These are phyloP conservation scores for Paradisaea rubra DNA, from an alignment of 2,113 vertebrate genomes.

Conservation along the genomic window DNA sequence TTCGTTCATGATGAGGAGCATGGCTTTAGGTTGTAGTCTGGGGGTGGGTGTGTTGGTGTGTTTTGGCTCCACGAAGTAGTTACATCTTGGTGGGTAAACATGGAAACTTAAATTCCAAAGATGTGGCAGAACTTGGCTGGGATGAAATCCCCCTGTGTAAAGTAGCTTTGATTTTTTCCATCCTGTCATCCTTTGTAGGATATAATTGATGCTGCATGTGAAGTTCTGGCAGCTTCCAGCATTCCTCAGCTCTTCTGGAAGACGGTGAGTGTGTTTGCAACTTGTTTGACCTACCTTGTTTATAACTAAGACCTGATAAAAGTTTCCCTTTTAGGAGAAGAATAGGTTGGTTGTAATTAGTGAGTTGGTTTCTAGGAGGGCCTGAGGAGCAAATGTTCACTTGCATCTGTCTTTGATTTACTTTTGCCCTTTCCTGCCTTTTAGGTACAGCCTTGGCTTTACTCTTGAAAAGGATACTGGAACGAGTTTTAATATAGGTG, in stretches of 20 bases:
- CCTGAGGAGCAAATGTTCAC: background rate
- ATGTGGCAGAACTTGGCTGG: background rate
- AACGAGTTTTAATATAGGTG: conserved; percentile 55
- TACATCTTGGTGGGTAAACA: background rate
- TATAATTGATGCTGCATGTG: conserved; percentile 89
- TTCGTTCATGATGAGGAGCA: background rate
- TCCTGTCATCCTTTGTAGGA: conserved; percentile 62
- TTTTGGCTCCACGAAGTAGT: background rate
- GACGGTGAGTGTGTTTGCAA: conserved; percentile 76
- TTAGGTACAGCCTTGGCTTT: conserved; percentile 50
- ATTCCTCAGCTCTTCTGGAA: conserved; percentile 97
- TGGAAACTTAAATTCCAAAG: background rate
- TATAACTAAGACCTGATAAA: background rate
- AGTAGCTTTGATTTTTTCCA: background rate
- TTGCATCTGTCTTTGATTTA: conserved; percentile 24
- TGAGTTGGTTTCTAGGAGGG: background rate
- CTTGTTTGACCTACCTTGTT: background rate
- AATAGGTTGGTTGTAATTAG: background rate
- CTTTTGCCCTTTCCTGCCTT: conserved; percentile 52
- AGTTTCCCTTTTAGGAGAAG: background rate
- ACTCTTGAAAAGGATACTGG: conserved; percentile 52
- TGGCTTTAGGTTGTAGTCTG: background rate
- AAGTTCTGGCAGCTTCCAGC: conserved; percentile 88
- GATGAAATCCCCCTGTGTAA: background rate
- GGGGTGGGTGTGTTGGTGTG: background rate